phyloP scores from a whole-genome alignment of 2,113 vertebrate genomes.

The Poeciliopsis occidentalis region DNA sequence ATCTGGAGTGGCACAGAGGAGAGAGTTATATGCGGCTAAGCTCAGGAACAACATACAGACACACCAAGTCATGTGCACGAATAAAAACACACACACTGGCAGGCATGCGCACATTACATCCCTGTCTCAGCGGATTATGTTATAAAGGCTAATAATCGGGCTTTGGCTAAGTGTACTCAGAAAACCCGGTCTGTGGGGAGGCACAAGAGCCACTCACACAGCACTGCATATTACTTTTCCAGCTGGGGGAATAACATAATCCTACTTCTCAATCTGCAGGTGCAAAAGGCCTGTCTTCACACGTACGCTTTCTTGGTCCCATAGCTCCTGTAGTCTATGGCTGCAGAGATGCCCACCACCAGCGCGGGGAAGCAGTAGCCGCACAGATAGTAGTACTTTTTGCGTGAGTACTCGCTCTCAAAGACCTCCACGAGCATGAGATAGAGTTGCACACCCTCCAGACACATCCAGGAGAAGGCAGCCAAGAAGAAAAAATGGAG shows the following conservation, averaged over 20 bases:
- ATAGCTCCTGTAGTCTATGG: slow-evolving; percentile 94
- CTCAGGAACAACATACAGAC: slow-evolving; percentile 31
- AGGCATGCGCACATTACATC: slow-evolving; percentile 49
- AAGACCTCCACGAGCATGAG: slow-evolving; percentile 94
- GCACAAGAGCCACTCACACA: slow-evolving; percentile 58
- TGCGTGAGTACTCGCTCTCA: slow-evolving; percentile 90
- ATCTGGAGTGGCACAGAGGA: slow-evolving; percentile 76
- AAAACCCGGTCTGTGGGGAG: slow-evolving; percentile 64
- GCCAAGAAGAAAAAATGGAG: slow-evolving; percentile 96
- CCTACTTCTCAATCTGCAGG: slow-evolving; percentile 77
- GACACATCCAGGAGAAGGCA: slow-evolving; percentile 93
- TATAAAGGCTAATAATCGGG: slow-evolving; percentile 76
- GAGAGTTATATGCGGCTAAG: slow-evolving; percentile 51
- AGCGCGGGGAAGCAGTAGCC: slow-evolving; percentile 93
- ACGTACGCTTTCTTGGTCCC: slow-evolving; percentile 95
- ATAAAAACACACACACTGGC: not conserved
- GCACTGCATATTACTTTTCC: slow-evolving; percentile 67
- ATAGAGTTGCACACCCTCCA: slow-evolving; percentile 94
- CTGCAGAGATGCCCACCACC: slow-evolving; percentile 91
- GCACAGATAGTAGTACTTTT: slow-evolving; percentile 93
- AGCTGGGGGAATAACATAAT: slow-evolving; percentile 67
- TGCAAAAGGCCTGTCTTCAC: slow-evolving; percentile 73
- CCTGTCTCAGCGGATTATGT: slow-evolving; percentile 72
- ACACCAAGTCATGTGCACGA: not conserved
- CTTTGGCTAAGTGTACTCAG: slow-evolving; percentile 75